phyloP scores from a whole-genome alignment of 2,797 vertebrate genomes.

The Columba guinea region DNA sequence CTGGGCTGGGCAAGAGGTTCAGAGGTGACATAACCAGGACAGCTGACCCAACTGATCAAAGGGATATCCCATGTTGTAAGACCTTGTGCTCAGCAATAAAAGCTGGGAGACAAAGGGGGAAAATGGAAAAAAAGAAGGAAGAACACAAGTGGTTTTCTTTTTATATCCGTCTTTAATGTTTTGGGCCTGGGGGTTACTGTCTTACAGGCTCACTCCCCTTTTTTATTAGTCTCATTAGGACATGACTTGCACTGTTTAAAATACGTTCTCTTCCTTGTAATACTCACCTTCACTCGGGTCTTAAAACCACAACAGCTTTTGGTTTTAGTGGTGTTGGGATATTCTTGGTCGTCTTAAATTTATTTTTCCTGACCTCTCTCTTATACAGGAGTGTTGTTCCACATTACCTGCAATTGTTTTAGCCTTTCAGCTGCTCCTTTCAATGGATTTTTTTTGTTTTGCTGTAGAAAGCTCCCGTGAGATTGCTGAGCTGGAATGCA shows the following conservation, averaged over 20 bases:
- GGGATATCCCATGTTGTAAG: not conserved
- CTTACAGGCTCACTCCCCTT: not conserved
- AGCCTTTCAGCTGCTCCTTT: not conserved
- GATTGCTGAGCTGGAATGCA: not conserved
- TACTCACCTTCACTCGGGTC: not conserved
- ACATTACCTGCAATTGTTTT: not conserved
- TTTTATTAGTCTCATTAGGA: not conserved
- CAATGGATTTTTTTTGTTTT: not conserved
- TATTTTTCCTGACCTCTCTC: not conserved
- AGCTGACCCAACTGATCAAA: not conserved
- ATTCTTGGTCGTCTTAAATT: not conserved
- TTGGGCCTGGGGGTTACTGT: not conserved
- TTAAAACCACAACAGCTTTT: not conserved
- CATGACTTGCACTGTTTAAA: not conserved
- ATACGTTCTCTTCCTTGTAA: not conserved
- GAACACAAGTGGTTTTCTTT: not conserved
- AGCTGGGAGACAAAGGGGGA: not conserved
- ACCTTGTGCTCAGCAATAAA: not conserved
- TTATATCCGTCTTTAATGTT: not conserved
- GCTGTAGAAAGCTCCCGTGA: not conserved
- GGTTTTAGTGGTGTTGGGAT: not conserved
- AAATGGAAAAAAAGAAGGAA: fast-evolving
- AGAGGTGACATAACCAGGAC: fast-evolving
- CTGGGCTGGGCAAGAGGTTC: not conserved
- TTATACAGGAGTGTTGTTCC: not conserved